Evolutionary conservation across 2,888 invertebrate species (phyloP).

Genomic region (Sabellastarte sp.): DNA sequence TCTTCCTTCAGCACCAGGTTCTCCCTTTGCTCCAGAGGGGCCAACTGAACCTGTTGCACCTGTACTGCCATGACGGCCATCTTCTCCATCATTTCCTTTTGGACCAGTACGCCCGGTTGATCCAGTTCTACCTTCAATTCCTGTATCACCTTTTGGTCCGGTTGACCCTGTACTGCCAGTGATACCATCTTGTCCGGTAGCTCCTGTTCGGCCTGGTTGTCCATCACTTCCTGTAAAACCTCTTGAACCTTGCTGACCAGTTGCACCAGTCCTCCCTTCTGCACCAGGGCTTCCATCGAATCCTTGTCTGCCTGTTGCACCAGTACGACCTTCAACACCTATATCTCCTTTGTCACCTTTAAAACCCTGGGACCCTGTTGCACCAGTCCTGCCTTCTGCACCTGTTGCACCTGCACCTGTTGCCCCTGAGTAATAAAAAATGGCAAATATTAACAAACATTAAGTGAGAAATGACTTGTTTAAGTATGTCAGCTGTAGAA

Average conservation of each 20-base stretch:
- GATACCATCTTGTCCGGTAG: slow-evolving; percentile 1
- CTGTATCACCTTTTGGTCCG: background rate
- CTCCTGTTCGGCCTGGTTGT: background rate
- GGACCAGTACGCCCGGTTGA: background rate
- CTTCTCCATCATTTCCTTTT: background rate
- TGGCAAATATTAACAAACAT: too few species aligned
- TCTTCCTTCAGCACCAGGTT: background rate
- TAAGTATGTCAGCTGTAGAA: too few species aligned
- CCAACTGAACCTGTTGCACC: background rate
- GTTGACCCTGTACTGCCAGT: background rate
- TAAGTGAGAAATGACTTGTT: too few species aligned
- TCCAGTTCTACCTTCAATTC: background rate
- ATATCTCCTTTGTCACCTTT: too few species aligned
- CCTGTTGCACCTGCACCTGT: background rate
- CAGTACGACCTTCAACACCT: background rate
- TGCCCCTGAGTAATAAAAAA: too few species aligned
- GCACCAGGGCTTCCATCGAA: background rate
- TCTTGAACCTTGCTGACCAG: background rate
- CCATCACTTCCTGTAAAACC: background rate
- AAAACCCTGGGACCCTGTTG: too few species aligned
- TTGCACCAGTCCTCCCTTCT: background rate
- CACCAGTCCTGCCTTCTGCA: too few species aligned
- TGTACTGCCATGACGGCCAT: background rate
- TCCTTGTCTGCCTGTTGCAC: background rate
- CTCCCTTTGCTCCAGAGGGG: background rate